phyloP scores from a whole-genome alignment of 2,797 vertebrate species.

The Erethizon dorsatum region DNA sequence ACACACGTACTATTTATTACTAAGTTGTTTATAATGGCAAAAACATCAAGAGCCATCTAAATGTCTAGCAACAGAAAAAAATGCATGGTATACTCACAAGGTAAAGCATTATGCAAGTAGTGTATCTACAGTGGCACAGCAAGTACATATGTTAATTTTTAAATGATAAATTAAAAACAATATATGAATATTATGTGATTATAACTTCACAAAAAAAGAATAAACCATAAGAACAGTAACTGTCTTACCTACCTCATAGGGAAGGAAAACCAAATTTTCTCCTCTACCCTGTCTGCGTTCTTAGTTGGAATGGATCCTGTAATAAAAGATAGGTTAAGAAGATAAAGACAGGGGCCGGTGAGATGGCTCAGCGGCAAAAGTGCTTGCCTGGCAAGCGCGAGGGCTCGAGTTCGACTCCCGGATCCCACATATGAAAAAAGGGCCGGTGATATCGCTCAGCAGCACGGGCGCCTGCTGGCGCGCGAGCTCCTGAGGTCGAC shows the following conservation, averaged over 20 bases:
- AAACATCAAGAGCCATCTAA: constrained; percentile 3
- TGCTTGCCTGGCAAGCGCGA: no score
- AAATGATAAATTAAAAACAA: neutral
- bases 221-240: constrained; percentile 36
- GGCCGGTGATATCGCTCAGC: no score
- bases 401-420: no score
- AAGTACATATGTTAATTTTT: neutral
- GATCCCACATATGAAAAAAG: no score
- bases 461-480: no score
- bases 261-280: neutral
- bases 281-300: neutral
- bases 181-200: neutral
- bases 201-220: constrained; percentile 58
- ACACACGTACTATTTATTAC: neutral
- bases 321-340: neutral
- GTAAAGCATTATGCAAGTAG: constrained; percentile 40
- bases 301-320: neutral
- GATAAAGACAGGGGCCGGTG: neutral
- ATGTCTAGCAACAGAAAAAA: constrained; percentile 11
- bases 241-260: neutral
- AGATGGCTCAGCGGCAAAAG: no score
- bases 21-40: constrained; percentile 43
- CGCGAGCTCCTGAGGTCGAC: no score
- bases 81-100: neutral
- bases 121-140: neutral